Percentiles rank a stretch among this genome's conserved stretches.
phyloP scores from a whole-genome alignment of 2,113 vertebrate species.

The Prunella himalayana region DNA sequence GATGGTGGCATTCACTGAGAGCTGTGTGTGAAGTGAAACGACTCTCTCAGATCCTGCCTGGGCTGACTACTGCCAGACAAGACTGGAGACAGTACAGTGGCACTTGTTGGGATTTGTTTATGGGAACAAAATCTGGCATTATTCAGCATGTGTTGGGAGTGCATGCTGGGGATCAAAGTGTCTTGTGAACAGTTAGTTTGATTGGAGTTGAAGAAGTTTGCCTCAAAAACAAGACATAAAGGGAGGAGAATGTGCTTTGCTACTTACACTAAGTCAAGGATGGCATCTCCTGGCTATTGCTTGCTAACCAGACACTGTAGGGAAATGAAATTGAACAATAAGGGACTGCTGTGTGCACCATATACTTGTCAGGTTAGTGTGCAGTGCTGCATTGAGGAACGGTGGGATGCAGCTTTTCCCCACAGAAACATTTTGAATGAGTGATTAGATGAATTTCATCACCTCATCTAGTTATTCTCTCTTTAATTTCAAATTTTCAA shows the following conservation, averaged over 20 bases:
- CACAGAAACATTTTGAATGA: background rate
- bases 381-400: background rate
- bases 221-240: background rate
- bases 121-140: background rate
- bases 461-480: background rate
- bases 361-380: constrained; percentile 5
- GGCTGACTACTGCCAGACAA: background rate
- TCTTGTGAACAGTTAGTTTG: background rate
- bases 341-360: background rate
- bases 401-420: background rate
- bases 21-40: background rate
- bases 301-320: background rate
- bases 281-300: background rate
- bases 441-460: background rate
- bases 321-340: constrained; percentile 23
- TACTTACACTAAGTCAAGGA: background rate
- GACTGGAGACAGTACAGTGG: background rate
- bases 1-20: background rate
- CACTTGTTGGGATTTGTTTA: background rate
- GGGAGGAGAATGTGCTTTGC: background rate
- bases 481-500: background rate
- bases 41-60: background rate
- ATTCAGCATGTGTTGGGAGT: background rate
- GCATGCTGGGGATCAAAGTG: background rate
- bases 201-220: background rate